These are phyloP conservation scores for Sigmodon hispidus DNA, from an alignment of 2,113 vertebrate genomes.

Conservation along the genomic window DNA sequence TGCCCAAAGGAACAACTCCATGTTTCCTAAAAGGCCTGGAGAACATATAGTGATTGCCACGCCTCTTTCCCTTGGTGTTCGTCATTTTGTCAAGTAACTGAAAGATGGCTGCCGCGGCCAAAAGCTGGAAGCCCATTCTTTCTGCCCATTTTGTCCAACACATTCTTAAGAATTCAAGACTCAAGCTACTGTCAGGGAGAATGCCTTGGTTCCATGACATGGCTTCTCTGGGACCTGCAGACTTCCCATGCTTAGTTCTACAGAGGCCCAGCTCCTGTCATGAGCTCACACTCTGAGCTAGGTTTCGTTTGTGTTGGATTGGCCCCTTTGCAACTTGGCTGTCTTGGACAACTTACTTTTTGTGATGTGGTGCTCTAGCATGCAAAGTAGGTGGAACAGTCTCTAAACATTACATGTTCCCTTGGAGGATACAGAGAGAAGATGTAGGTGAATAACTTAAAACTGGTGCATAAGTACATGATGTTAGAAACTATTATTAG, in stretches of 20 bases:
- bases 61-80: too few species aligned
- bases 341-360: not conserved
- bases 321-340: not conserved
- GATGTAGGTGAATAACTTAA: not conserved
- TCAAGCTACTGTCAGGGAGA: not conserved
- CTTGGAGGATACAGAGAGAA: not conserved
- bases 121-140: not conserved
- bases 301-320: too few species aligned
- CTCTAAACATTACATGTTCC: too few species aligned
- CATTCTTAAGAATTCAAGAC: not conserved
- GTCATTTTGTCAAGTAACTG: too few species aligned
- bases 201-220: not conserved
- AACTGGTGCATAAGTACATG: not conserved
- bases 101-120: too few species aligned
- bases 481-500: not conserved
- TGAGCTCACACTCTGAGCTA: fast-evolving
- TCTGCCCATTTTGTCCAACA: not conserved
- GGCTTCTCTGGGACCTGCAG: not conserved
- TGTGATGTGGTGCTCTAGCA: not conserved
- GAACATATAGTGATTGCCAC: too few species aligned
- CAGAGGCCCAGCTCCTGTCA: too few species aligned
- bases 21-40: too few species aligned
- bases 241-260: fast-evolving
- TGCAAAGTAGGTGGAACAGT: not conserved
- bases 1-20: too few species aligned